These are phyloP conservation scores for Rhyacophila evoluta DNA, from an alignment of 2,888 invertebrate genomes.

Conservation along the genomic window DNA sequence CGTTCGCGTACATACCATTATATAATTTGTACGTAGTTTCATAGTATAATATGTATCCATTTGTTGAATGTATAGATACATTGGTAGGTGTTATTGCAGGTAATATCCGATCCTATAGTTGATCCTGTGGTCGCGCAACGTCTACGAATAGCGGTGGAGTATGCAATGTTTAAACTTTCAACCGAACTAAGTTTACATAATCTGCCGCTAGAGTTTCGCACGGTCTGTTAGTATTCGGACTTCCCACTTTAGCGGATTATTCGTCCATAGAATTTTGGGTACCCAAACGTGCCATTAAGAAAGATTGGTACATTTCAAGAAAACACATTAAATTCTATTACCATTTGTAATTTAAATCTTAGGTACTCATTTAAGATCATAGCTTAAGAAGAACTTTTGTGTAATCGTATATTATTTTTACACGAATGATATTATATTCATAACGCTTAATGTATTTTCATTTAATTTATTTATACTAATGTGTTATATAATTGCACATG, in stretches of 20 bases:
- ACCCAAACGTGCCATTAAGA: too few relatives aligned
- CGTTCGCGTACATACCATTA: neutral
- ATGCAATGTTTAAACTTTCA: neutral
- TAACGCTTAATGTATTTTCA: too few relatives aligned
- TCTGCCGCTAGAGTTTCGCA: constrained; percentile 31
- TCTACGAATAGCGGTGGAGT: neutral
- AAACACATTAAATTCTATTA: too few relatives aligned
- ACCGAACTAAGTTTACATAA: constrained; percentile 27
- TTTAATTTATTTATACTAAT: too few relatives aligned
- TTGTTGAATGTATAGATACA: neutral
- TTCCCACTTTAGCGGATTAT: constrained; percentile 30
- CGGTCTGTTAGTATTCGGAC: constrained; percentile 37
- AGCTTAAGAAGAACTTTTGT: too few relatives aligned
- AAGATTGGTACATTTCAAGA: too few relatives aligned
- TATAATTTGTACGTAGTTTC: neutral
- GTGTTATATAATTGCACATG: too few relatives aligned
- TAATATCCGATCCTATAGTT: neutral
- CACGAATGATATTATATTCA: too few relatives aligned
- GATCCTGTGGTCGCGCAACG: neutral
- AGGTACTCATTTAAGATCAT: too few relatives aligned
- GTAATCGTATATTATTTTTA: too few relatives aligned
- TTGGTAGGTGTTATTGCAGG: neutral
- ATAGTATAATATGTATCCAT: too few relatives aligned
- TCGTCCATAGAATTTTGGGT: neutral
- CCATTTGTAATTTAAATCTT: too few relatives aligned